Percentiles rank a stretch among this genome's conserved stretches.
Evolutionary conservation across 2,888 invertebrate species (phyloP).

Genomic region (Drosophila acutilabella): DNA sequence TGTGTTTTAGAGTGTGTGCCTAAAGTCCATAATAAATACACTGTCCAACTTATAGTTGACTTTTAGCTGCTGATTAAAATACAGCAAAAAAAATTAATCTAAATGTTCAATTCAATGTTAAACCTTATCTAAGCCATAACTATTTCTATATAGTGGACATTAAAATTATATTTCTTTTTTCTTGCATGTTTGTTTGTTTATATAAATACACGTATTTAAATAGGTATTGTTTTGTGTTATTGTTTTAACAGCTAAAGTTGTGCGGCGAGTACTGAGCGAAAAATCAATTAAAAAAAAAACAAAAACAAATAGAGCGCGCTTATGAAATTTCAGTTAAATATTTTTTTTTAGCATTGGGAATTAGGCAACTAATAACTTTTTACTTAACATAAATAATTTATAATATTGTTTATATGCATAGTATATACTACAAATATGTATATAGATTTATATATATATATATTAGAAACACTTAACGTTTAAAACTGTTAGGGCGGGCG

Average conservation of each 20-base stretch:
- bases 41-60: constrained; percentile 50
- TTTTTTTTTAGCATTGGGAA: constrained; percentile 46
- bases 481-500: constrained; percentile 73
- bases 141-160: constrained; percentile 30
- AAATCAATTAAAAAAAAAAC: constrained; percentile 42
- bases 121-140: constrained; percentile 33
- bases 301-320: constrained; percentile 24
- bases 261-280: constrained; percentile 23
- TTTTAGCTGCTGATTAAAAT: constrained; percentile 1
- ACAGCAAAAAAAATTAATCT: constrained; percentile 34
- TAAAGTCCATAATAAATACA: constrained; percentile 46
- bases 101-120: constrained; percentile 49
- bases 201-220: constrained; percentile 62
- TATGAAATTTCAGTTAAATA: constrained; percentile 56
- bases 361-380: constrained; percentile 67
- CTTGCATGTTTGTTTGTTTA: constrained; percentile 18
- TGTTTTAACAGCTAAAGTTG: constrained; percentile 18
- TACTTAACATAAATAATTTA: constrained; percentile 72
- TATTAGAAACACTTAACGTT: constrained; percentile 70
- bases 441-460: constrained; percentile 20
- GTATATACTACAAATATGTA: constrained; percentile 9
- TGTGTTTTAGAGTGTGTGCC: background rate
- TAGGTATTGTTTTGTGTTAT: constrained; percentile 33
- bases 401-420: constrained; percentile 35
- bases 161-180: constrained; percentile 35